phyloP scores from a whole-genome alignment of 1,140 invertebrate species.

The Panagrolaimus sp. region DNA sequence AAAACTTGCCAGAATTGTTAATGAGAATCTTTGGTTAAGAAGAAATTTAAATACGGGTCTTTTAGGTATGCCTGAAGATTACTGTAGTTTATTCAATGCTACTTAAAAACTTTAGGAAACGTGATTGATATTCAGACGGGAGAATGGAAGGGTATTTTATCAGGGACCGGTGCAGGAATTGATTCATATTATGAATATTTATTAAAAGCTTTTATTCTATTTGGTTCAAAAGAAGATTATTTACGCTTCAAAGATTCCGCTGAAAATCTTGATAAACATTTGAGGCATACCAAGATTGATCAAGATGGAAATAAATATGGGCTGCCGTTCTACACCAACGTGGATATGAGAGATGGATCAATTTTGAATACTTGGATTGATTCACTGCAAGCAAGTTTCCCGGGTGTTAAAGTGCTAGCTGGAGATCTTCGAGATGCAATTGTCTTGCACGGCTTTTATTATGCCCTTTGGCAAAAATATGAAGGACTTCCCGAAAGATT shows the following conservation, averaged over 20 bases:
- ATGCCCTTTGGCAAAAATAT: constrained; percentile 68
- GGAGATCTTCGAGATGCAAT: constrained; percentile 72
- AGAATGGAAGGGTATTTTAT: constrained; percentile 66
- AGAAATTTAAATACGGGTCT: constrained; percentile 67
- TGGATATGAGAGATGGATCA: constrained; percentile 69
- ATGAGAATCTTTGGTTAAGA: constrained; percentile 64
- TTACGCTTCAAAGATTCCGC: constrained; percentile 68
- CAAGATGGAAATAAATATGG: constrained; percentile 27
- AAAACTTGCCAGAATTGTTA: constrained; percentile 65
- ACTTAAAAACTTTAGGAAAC: constrained; percentile 62
- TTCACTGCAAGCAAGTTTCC: constrained; percentile 64
- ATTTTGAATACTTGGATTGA: constrained; percentile 69
- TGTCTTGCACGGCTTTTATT: constrained; percentile 69
- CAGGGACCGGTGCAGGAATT: constrained; percentile 69
- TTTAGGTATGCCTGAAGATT: constrained; percentile 62
- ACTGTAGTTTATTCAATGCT: neutral
- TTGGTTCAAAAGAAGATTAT: constrained; percentile 66
- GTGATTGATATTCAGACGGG: constrained; percentile 68
- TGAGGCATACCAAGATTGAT: constrained; percentile 65
- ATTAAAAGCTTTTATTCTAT: constrained; percentile 69
- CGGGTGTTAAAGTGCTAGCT: constrained; percentile 65
- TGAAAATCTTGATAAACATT: constrained; percentile 66
- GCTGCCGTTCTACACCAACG: constrained; percentile 70
- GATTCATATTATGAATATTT: constrained; percentile 72
- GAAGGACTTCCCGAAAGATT: constrained; percentile 69